Base-by-base conservation (phyloP, 2,888 invertebrate species). In the Ophion obscuratus region DNA sequence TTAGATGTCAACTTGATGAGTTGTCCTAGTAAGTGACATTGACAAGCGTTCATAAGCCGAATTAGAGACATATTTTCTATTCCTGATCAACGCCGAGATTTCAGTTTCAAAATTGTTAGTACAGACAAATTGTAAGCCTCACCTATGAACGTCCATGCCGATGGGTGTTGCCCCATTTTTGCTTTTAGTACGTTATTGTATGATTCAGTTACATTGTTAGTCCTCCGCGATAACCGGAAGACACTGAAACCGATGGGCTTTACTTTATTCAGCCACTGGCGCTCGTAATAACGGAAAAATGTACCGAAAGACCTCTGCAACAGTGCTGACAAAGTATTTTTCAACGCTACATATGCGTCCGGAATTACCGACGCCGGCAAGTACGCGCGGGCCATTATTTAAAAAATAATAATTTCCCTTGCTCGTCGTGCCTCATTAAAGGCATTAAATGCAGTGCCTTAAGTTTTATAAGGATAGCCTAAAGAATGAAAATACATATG, bases 71-170 rank as follows among this genome's bases (percentile, higher is more conserved):
- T 66, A 68, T 40, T 53, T 27, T 70, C 24, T 53, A 70, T 27
- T 70, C 17, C 7, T 6, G 7, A 40, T 67, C 7, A 7, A 67
- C 20, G 20, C 7, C 67, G 10, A 67, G 44, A 67, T 67, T 44
- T 67, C 11, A 20, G 44, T 10, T 44, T 20, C 2, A n/a, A 20
- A n/a, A 20, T 44, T 44, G 1, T 2, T 44, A 44, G 20, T 44
- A 3, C 4, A 10, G 10, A 44, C 10, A 2, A 27, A 36, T 14
- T 27, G 47, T 47, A 10, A 64, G 17, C 27, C 47, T 64, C n/a
- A 83, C 85, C 70, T 44, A 85, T 44, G 40, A 85, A 85, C 40
- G 70, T 78, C 85, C 85, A 85, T 3, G 85, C 79, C 57, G 47
- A 57, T 11, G 79, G 85, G 61, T 85, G 82, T 14, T 57, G 44